phyloP scores from a whole-genome alignment of 2,113 vertebrate genomes.

The Ia io region DNA sequence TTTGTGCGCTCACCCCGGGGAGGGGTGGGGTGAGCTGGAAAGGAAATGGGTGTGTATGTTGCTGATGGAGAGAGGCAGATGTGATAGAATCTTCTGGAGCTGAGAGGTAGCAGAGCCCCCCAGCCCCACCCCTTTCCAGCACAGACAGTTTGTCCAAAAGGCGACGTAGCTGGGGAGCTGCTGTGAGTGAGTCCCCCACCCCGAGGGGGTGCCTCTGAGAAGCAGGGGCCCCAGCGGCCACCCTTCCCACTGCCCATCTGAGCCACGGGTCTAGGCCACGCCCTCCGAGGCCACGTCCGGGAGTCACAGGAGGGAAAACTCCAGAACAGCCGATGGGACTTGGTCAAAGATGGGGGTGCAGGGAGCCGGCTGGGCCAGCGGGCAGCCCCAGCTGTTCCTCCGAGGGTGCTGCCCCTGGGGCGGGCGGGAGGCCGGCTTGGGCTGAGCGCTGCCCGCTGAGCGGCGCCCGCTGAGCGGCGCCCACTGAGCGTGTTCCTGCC shows the following conservation, averaged over 20 bases:
- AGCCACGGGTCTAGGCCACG: rapidly evolving
- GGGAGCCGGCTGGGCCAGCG: not conserved
- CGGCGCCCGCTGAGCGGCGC: not conserved
- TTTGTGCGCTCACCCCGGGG: rapidly evolving
- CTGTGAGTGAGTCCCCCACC: not conserved
- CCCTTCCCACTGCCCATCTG: not conserved
- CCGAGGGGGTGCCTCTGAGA: not conserved
- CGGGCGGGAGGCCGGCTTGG: rapidly evolving
- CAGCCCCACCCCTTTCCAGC: not conserved
- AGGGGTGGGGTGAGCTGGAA: rapidly evolving
- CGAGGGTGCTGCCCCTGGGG: too few species aligned
- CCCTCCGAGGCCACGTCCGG: rapidly evolving
- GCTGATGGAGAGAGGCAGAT: not conserved
- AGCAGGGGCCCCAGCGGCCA: rapidly evolving
- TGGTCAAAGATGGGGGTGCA: rapidly evolving
- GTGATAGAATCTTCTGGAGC: not conserved
- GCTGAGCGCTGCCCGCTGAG: not conserved
- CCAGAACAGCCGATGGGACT: not conserved
- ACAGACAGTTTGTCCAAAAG: not conserved
- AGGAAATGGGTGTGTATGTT: rapidly evolving
- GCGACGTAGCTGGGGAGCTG: rapidly evolving
- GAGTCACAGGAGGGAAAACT: not conserved
- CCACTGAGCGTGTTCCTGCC: not conserved
- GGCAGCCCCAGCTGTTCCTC: not conserved
- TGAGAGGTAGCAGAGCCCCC: too few species aligned